phyloP scores from a whole-genome alignment of 2,113 vertebrate genomes.

The Porphyrio hochstetteri region DNA sequence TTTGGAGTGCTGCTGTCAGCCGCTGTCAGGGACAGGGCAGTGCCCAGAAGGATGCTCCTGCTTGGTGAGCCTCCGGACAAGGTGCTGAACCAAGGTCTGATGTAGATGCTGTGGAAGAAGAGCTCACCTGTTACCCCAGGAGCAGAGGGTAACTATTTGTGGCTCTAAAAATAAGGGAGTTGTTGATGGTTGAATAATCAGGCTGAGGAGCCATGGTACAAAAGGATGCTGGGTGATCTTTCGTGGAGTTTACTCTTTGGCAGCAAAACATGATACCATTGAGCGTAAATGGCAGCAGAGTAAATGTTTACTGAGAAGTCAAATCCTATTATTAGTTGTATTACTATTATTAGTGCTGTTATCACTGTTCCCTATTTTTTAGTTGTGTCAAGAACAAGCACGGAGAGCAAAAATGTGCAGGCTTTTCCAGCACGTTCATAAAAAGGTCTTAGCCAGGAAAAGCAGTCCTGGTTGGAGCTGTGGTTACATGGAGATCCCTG shows the following conservation, averaged over 20 bases:
- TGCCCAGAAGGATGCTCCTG: neutral
- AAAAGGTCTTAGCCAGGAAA: neutral
- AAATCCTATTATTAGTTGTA: neutral
- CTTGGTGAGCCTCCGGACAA: neutral
- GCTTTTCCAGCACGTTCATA: fast-evolving
- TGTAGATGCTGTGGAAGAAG: fast-evolving
- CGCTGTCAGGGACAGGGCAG: neutral
- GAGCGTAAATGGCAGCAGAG: neutral
- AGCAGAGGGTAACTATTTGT: neutral
- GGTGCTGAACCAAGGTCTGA: neutral
- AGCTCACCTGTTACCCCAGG: neutral
- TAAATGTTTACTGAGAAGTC: neutral
- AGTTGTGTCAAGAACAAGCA: neutral
- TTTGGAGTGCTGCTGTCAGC: neutral
- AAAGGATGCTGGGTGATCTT: neutral
- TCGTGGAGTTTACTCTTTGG: neutral
- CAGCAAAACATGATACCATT: neutral
- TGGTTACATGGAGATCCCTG: neutral
- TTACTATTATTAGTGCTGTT: neutral
- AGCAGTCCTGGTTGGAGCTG: fast-evolving
- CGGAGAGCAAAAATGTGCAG: neutral
- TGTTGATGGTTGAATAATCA: neutral
- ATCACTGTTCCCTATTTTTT: neutral
- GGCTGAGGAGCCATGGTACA: neutral
- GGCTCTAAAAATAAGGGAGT: neutral